Evolutionary conservation across 2,113 vertebrate genomes (phyloP), one percentile per base, ranked within the genome.

Genomic region (Gallinago undulata): DNA sequence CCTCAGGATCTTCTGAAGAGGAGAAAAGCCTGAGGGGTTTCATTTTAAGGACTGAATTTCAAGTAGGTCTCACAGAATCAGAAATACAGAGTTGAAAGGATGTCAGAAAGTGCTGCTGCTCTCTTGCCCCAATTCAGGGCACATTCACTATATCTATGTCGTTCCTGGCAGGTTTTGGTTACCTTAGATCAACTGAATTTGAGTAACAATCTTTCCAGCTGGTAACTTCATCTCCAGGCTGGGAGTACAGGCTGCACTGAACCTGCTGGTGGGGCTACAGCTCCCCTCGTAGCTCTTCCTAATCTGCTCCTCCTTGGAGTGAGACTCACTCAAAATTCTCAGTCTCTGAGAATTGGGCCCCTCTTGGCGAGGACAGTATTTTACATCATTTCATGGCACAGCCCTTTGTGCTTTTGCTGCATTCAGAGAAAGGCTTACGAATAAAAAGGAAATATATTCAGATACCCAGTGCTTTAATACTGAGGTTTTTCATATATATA

Each of bases 321-420:
- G 63, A 73, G 22, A 12, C 28, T 76, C 31, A 56, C 24, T 59
- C 70, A 72, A 94, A 67, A 59, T 68, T 72, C 43, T 30, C 2
- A 0, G 0, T 31, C 30, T 87, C 48, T 84, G 43, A 74, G 41
- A 79, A 73, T 0, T 28, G 19, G 10, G 11, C 13, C 16, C 33
- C n/a, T 69, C 55, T 64, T 45, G n/a, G 41, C 19, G 31, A 45
- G 57, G 31, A 33, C 13, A 41, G 28, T 25, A 63, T 59, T 93
- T 95, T 35, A 4, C 28, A 6, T 51, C 75, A 30, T 87, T 89
- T 87, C 28, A 45, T 45, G 47, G 53, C n/a, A 87, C 30, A 66
- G 41, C 21, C 63, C 4, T 53, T 64, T 37, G 15, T 93, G 55
- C 1, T 76, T 87, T 87, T 57, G 45, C 28, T 50, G 13, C n/a